These are phyloP conservation scores for Tenthredo amoena DNA, from an alignment of 2,888 invertebrate genomes.

Conservation along the genomic window DNA sequence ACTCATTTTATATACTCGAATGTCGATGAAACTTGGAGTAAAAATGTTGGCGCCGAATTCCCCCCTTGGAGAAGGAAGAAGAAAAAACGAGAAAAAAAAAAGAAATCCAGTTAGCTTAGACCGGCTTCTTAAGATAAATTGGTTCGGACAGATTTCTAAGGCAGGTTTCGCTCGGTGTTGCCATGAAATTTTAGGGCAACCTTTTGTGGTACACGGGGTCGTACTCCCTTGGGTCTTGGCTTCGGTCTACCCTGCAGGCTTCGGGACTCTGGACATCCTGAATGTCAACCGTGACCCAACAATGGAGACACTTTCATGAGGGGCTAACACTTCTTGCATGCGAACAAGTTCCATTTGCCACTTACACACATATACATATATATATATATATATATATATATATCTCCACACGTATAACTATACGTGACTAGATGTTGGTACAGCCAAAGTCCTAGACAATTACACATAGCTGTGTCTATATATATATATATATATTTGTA, in stretches of 20 bases:
- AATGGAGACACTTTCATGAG: conserved; percentile 58
- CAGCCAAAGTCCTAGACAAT: background rate
- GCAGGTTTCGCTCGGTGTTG: conserved; percentile 61
- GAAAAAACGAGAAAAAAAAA: background rate
- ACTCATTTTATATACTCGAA: background rate
- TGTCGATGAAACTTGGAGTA: background rate
- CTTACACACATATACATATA: background rate
- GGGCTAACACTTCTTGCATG: background rate
- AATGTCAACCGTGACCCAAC: conserved; percentile 70
- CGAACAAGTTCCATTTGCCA: background rate
- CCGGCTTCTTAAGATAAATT: conserved; percentile 73
- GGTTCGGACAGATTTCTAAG: conserved; percentile 73
- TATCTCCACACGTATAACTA: background rate
- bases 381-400: too few relatives aligned
- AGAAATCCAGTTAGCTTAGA: conserved; percentile 54
- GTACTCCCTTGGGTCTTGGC: conserved; percentile 53
- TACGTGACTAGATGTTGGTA: background rate
- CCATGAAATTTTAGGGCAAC: background rate
- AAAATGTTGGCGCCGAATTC: background rate
- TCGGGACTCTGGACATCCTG: conserved; percentile 60
- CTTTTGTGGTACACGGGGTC: conserved; percentile 27
- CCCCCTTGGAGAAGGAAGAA: conserved; percentile 3
- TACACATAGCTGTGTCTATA: too few relatives aligned
- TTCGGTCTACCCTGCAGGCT: conserved; percentile 44
- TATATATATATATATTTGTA: too few relatives aligned